Base-by-base conservation (phyloP, 2,797 vertebrate species). In the Danio choprae region DNA sequence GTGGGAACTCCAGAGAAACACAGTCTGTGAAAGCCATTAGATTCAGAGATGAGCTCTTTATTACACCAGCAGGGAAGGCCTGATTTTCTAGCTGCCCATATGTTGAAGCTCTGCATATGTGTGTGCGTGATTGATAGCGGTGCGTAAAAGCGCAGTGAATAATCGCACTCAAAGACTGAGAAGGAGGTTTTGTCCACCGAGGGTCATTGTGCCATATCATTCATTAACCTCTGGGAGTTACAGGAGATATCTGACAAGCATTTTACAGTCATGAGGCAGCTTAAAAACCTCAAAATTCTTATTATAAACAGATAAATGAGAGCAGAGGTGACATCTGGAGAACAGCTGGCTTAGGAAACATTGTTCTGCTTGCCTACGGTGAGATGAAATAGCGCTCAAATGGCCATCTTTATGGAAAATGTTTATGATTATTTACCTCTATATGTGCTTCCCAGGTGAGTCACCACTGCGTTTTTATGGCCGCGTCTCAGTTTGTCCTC, bases 401-500 rank as follows among this genome's bases (percentile, higher is more conserved):
- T 11, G 48, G 22, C 11, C 15, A 60, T 16, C 11, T 60, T 41
- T 70, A 60, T 15, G n/a, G 50, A 68, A 59, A 15, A 60, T 2
- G 0, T 81, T 84, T 75, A 60, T 70, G 55, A 2, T 88, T 74
- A 44, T 76, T 87, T 90, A 96, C 98, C 97, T 96, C 93, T 94
- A 80, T 89, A 93, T 0, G 95, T 89, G 84, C 93, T 93, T 81
- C 92, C 94, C 46, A 95, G 92, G 81, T 95, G 92, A 85, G 95
- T 92, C 81, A 95, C 92, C 3, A 94, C 95, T n/a, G 92, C 87
- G 60, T 89, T 95, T 89, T 95, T 96, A 84, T 96, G 94, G 44
- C 94, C 92, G 73, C 87, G 94, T 90, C 94, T 96, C 81, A 98
- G 90, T 81, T 85, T 93, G 91, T 99, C 97, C 94, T 98, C 96